phyloP scores from a whole-genome alignment of 2,888 invertebrate genomes.

The Koerneria pararmatus region DNA sequence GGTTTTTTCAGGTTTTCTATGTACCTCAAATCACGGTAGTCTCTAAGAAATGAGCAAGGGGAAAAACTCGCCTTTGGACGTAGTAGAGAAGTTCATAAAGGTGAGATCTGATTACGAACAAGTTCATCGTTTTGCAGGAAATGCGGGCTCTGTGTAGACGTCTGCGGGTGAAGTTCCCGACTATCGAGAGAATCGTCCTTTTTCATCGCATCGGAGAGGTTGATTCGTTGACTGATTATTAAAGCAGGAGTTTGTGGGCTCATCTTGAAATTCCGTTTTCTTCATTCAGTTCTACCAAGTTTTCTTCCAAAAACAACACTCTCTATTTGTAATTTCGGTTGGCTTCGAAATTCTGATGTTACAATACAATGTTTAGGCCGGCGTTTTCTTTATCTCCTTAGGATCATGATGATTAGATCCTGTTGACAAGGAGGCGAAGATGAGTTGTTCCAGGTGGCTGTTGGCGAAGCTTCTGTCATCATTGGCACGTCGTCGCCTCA shows the following conservation, averaged over 20 bases:
- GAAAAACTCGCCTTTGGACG: too few species aligned
- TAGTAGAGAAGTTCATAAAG: too few species aligned
- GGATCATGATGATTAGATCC: neutral
- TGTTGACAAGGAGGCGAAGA: too few species aligned
- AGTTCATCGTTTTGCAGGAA: slow-evolving; percentile 30
- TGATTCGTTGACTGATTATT: neutral
- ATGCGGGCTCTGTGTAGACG: slow-evolving; percentile 35
- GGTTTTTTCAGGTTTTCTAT: too few species aligned
- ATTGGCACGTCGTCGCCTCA: slow-evolving; percentile 53
- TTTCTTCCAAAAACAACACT: neutral
- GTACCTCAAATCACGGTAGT: too few species aligned
- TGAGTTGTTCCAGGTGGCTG: slow-evolving; percentile 34
- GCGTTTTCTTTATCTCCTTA: too few species aligned
- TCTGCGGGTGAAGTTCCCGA: slow-evolving; percentile 31
- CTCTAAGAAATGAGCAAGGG: too few species aligned
- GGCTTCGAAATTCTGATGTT: neutral
- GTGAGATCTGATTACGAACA: too few species aligned
- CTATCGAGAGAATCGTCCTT: slow-evolving; percentile 44
- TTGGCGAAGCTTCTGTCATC: slow-evolving; percentile 50
- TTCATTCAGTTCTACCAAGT: neutral
- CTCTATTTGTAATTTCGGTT: too few species aligned
- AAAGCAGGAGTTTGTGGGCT: too few species aligned
- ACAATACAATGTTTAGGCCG: too few species aligned
- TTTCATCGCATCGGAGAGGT: slow-evolving; percentile 41
- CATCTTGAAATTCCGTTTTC: neutral